A percentile compares a stretch with the other conserved stretches of the same genome.
phyloP scores from a whole-genome alignment of 35 echinoderm and acorn worm genomes.

The Ophioderma brevispina region DNA sequence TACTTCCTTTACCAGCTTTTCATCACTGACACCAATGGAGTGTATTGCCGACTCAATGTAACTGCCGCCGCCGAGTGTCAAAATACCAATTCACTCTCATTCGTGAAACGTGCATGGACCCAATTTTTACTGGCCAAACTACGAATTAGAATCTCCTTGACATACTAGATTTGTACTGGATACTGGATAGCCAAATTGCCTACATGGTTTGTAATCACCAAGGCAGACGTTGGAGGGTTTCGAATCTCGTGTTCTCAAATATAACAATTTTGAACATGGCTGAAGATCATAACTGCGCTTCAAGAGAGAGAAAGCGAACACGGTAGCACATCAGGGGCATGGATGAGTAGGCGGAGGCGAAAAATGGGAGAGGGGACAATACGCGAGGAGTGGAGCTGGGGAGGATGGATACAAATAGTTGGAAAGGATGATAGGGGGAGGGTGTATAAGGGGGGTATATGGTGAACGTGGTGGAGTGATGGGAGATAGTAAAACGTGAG shows the following conservation, averaged over 20 bases:
- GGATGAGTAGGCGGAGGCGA: too few relatives aligned
- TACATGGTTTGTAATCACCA: slow-evolving; percentile 38
- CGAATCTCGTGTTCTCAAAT: slow-evolving; percentile 47
- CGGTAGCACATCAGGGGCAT: too few relatives aligned
- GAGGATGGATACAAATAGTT: too few relatives aligned
- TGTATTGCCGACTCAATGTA: slow-evolving; percentile 35
- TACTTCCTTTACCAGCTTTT: slow-evolving; percentile 20
- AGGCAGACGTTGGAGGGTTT: slow-evolving; percentile 61
- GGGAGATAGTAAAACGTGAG: too few relatives aligned
- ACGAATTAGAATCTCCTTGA: slow-evolving; percentile 51
- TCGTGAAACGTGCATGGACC: background rate
- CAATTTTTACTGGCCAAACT: slow-evolving; percentile 25
- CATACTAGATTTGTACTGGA: slow-evolving; percentile 27
- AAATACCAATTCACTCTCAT: slow-evolving; percentile 47
- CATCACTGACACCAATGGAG: slow-evolving; percentile 38
- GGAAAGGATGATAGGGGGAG: too few relatives aligned
- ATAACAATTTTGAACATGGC: background rate
- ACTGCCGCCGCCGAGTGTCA: slow-evolving; percentile 3
- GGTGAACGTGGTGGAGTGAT: too few relatives aligned
- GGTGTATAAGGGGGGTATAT: too few relatives aligned
- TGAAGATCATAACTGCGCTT: background rate
- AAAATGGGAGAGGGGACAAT: too few relatives aligned
- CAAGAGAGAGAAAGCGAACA: too few relatives aligned
- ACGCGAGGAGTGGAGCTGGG: too few relatives aligned
- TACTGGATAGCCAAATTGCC: slow-evolving; percentile 30